Conservation (phyloP, 2,797 vertebrate species). For the Sus cebifrons region DNA sequence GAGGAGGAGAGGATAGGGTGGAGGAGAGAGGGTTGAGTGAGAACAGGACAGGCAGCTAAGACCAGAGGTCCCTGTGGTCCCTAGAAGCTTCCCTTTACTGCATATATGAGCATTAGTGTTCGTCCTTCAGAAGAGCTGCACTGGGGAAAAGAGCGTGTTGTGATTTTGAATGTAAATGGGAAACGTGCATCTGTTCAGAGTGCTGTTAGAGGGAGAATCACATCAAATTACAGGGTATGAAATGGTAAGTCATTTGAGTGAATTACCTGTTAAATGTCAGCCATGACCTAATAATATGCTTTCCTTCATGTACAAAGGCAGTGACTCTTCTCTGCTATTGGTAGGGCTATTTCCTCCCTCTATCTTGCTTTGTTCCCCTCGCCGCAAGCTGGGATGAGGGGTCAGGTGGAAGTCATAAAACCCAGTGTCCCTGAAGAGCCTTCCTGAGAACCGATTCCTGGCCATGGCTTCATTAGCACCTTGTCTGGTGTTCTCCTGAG, state of each 20-base stretch:
- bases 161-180: constrained; percentile 16
- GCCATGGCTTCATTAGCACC: not conserved
- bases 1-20: not conserved
- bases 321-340: not conserved
- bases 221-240: not conserved
- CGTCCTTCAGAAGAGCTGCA: not conserved
- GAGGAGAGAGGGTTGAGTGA: not conserved
- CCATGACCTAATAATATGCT: not conserved
- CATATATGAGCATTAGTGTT: not conserved
- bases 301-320: not conserved
- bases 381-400: not conserved
- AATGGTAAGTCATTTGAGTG: not conserved
- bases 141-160: not conserved
- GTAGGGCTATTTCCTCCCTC: not conserved
- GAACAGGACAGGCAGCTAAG: not conserved
- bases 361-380: not conserved
- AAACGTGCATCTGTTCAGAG: not conserved
- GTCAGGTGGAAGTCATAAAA: not conserved
- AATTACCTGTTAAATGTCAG: constrained; percentile 37
- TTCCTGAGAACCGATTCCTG: not conserved
- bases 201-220: not conserved
- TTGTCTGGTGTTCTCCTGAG: constrained; percentile 33
- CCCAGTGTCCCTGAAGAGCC: not conserved
- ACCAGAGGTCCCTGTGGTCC: not conserved
- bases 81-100: not conserved